These are phyloP conservation scores for Ernsta delagoae DNA, from an alignment of 2,888 invertebrate genomes.

Conservation along the genomic window DNA sequence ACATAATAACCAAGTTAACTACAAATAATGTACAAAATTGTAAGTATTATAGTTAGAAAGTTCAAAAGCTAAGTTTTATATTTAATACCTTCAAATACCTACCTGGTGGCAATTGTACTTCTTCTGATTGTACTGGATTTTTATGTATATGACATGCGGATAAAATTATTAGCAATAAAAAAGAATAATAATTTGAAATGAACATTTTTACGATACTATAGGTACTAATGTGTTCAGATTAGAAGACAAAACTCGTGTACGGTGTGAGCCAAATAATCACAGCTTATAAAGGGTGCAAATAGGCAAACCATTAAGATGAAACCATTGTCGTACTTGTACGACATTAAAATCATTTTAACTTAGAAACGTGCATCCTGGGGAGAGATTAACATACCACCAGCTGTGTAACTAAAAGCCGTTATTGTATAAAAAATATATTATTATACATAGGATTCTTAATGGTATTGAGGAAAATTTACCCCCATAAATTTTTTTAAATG, in stretches of 20 bases:
- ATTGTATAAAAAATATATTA: no score
- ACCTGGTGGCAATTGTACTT: no score
- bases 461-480: no score
- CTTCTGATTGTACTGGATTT: no score
- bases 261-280: background rate
- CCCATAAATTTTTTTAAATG: no score
- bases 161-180: conserved; percentile 48
- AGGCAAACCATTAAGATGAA: conserved; percentile 38
- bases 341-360: conserved; percentile 61
- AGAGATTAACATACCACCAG: conserved; percentile 45
- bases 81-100: no score
- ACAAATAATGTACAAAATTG: no score
- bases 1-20: no score
- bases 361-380: conserved; percentile 46
- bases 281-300: conserved; percentile 44
- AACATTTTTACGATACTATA: conserved; percentile 9
- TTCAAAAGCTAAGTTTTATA: no score
- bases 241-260: conserved; percentile 6
- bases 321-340: conserved; percentile 41
- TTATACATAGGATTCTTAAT: no score
- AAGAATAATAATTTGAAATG: conserved; percentile 42
- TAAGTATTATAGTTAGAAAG: no score
- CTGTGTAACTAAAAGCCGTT: conserved; percentile 44
- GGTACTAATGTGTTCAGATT: background rate
- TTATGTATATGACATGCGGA: conserved; percentile 51